phyloP scores from a whole-genome alignment of 2,797 vertebrate species.

The Saxicola maurus region DNA sequence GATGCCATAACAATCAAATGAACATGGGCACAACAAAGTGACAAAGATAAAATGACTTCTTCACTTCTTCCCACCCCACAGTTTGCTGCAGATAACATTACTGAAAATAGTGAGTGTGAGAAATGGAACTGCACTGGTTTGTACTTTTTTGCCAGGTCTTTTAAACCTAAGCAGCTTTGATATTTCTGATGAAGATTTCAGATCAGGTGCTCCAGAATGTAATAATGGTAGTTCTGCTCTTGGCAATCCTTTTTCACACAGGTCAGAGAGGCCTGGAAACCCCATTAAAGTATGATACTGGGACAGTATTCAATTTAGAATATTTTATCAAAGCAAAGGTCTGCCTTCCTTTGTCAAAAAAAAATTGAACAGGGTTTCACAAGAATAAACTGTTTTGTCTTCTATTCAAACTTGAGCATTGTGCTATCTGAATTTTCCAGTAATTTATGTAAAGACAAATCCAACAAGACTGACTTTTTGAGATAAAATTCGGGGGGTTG shows the following conservation, averaged over 20 bases:
- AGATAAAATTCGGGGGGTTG: rapidly evolving
- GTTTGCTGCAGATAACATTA: not conserved
- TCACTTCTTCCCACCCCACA: not conserved
- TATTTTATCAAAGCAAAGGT: not conserved
- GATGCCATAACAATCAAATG: not conserved
- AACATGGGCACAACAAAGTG: not conserved
- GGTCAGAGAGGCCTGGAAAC: not conserved
- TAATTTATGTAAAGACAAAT: not conserved
- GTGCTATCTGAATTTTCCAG: not conserved
- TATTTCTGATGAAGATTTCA: not conserved
- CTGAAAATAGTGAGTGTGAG: not conserved
- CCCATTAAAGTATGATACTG: not conserved
- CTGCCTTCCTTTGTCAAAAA: not conserved
- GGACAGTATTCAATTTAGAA: not conserved
- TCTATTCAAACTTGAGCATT: not conserved
- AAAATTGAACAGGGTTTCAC: not conserved
- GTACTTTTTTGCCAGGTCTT: not conserved
- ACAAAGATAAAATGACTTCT: not conserved
- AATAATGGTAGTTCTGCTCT: not conserved
- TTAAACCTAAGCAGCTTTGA: not conserved
- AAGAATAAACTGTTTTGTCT: not conserved
- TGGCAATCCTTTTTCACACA: not conserved
- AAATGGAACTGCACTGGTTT: not conserved
- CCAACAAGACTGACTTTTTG: not conserved
- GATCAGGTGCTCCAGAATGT: not conserved